Base-by-base conservation (phyloP, 2,113 vertebrate genomes). In the Nettapus auritus region DNA sequence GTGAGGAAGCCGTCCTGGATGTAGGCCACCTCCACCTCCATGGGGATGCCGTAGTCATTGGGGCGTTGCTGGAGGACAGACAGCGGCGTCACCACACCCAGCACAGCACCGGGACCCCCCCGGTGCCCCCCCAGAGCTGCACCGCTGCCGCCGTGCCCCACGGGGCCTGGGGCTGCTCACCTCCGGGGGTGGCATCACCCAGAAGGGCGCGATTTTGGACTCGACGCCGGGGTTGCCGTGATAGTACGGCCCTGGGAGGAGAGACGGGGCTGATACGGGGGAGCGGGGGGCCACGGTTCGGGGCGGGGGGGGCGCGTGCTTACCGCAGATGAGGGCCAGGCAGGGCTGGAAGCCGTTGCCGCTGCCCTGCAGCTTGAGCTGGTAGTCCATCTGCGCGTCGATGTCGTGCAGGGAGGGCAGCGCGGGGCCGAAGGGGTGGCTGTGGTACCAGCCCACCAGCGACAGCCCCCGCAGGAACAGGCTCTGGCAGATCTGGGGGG, bases 381-480 rank as follows among this genome's bases (percentile, higher is more conserved):
- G 99, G 53, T 99, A 99, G 69, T 99, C 99, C 99, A 99, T 99
- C 97, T 99, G 99, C 1, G 98, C 97, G 19, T 99, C 99, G 18
- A 99, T 99, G 98, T 99, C 99, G 95, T 99, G 99, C 95, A 99
- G 98, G 2, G 99, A 99, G 0, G 99, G 99, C 86, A 99, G 97
- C 14, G 99, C 99, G 0, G 99, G 99, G 86, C 98, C 98, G 36
- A 99, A 98, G 0, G 99, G 99, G 97, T 99, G 99, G 96, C 99
- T 99, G 98, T 99, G 99, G 97, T 99, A 99, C 99, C 99, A 99
- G 21, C 99, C 99, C 93, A 99, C 99, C 97, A 99, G 94, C 8
- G 99, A 99, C 76, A 99, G 98, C 18, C 99, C 99, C 3, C 99
- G 98, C 97, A 99, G 98, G 93, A 99, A 99, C 88, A 99, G 98